Percentiles rank a stretch among this genome's conserved stretches.
phyloP scores from a whole-genome alignment of 2,888 invertebrate species.

The Aphodius sticticus region DNA sequence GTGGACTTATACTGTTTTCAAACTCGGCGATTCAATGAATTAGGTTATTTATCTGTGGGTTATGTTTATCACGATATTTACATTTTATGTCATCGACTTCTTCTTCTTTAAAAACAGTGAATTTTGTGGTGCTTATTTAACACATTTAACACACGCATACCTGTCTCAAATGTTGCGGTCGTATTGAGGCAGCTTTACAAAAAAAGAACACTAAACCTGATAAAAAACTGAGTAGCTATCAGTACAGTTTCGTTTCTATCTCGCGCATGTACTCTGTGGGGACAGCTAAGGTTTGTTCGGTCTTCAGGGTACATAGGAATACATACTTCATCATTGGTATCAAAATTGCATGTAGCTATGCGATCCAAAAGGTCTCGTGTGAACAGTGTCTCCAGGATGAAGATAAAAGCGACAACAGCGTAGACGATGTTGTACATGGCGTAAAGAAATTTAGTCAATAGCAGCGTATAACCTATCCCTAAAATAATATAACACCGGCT shows the following conservation, averaged over 20 bases:
- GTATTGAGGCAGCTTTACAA: not conserved
- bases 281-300: not conserved
- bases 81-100: too few species aligned
- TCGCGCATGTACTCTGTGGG: not conserved
- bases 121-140: too few species aligned
- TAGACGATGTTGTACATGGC: conserved; percentile 9
- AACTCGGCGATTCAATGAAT: too few species aligned
- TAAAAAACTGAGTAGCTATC: conserved; percentile 26
- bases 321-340: not conserved
- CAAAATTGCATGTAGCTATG: not conserved
- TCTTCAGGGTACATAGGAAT: conserved; percentile 25
- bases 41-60: too few species aligned
- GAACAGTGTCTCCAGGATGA: conserved; percentile 13
- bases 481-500: not conserved
- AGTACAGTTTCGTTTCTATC: conserved; percentile 17
- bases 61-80: too few species aligned
- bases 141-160: too few species aligned
- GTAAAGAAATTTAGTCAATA: conserved; percentile 16
- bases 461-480: conserved; percentile 31
- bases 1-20: too few species aligned
- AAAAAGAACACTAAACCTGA: conserved; percentile 6
- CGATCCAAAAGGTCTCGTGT: not conserved
- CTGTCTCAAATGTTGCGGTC: too few species aligned
- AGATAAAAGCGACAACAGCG: conserved; percentile 12
- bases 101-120: too few species aligned